Base-by-base conservation (phyloP, 1,140 invertebrate genomes). In the Drosophila athabasca region DNA sequence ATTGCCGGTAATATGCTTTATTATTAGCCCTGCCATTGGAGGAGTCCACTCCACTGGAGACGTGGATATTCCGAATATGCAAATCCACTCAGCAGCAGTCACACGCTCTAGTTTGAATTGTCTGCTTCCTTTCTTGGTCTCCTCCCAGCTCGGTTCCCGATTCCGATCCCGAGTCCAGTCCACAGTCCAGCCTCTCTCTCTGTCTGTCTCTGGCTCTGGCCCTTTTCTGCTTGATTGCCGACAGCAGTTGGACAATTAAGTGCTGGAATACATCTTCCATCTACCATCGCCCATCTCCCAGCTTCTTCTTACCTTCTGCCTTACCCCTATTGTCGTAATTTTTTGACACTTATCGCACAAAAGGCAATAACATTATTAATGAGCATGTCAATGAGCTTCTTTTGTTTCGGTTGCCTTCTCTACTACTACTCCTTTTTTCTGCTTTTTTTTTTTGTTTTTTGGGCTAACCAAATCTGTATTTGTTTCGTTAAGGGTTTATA, bases 331-430 rank as follows among this genome's bases (percentile, higher is more conserved):
- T 88, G 83, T 89, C 83, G 81, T 88, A 79, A 88, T 88, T 88
- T 88, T 72, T 88, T 88, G 83, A 88, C 83, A 88, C 83, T 88
- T 88, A 88, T 89, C 84, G 83, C 84, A 88, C 83, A 88, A 88
- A 88, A 88, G 83, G 83, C 84, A 88, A 88, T 88, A 88, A 88
- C 79, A 89, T 88, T 89, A 88, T 88, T 88, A 88, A 88, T 88
- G 83, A 88, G 84, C 84, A 88, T 88, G 83, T 88, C 83, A 88
- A 88, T 88, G 83, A 89, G 83, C 54, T 66, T 79, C 79, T 51
- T 82, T 87, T 87, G 78, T 87, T 62, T 39, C 9, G 11, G 3
- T 1, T 13, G 11, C 9, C 35, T 39, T 8, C 35, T 39, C 35
- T 26, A 26, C 24, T 39, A 13, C 35, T 13, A 39, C 35, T 39